Percentiles rank a stretch among this genome's conserved stretches.
These are phyloP conservation scores for Mesorhabditis belari DNA, from an alignment of 2,888 invertebrate genomes.

Conservation along the genomic window DNA sequence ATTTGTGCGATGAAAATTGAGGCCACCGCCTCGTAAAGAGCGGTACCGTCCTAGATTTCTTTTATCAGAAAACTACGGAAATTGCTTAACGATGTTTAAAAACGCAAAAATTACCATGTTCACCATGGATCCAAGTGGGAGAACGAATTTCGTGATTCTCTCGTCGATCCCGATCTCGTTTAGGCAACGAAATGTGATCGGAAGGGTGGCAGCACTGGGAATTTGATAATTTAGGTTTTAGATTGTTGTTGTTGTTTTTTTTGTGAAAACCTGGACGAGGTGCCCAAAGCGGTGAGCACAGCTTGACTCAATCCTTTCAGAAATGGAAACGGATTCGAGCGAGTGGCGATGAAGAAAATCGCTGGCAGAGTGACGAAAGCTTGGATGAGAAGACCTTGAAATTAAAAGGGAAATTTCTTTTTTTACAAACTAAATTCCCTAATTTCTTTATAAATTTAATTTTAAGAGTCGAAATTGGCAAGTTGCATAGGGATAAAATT, in stretches of 20 bases:
- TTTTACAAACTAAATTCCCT: no score
- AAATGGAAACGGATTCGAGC: conserved; percentile 25
- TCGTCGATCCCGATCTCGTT: conserved; percentile 64
- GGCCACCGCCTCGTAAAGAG: conserved; percentile 76
- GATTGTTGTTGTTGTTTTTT: not conserved
- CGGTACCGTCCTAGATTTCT: conserved; percentile 55
- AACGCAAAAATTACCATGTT: conserved; percentile 73
- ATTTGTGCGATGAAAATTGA: conserved; percentile 81
- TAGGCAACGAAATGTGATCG: conserved; percentile 65
- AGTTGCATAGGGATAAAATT: no score
- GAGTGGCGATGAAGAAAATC: conserved; percentile 62
- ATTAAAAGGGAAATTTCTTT: no score
- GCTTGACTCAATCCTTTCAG: conserved; percentile 64
- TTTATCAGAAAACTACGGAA: not conserved
- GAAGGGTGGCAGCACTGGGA: conserved; percentile 63
- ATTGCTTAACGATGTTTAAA: no score
- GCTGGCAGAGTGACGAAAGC: conserved; percentile 61
- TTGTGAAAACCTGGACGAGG: conserved; percentile 62
- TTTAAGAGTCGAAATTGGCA: no score
- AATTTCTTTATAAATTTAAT: no score
- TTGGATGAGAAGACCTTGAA: conserved; percentile 61
- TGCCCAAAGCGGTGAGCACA: conserved; percentile 64
- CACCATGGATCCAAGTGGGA: conserved; percentile 60
- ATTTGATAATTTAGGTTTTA: not conserved
- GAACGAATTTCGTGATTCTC: conserved; percentile 63